Base-by-base conservation (phyloP, 2,797 vertebrate genomes). In the Aldrovandia affinis region DNA sequence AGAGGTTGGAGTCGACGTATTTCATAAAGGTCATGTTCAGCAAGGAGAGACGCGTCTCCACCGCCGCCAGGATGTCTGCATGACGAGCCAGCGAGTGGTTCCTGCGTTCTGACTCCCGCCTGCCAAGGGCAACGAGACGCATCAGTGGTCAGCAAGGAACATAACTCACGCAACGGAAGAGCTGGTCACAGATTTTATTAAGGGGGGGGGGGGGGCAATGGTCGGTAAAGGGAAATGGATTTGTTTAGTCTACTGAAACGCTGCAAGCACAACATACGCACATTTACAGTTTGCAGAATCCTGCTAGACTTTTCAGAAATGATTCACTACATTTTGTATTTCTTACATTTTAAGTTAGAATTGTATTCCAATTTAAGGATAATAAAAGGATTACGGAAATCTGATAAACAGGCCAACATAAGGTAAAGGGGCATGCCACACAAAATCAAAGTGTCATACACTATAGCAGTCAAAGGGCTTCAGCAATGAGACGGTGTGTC, bases 21-120 rank as follows among this genome's bases (percentile, higher is more conserved):
- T 99, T 99, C 98, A 99, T 99, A 94, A 99, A 99, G 85, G 98
- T 99, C 98, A 99, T 99, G 90, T 99, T 99, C 90, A 99, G 95
- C 85, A 99, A 93, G 14, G 98, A 99, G 0, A 99, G 96, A 36
- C 98, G 96, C 0, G 98, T 99, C 91, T 99, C 98, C 88, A 99
- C 98, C 0, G 98, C 98, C 80, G 98, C 98, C 44, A 99, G 95
- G 88, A 99, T 99, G 87, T 99, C 98, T 44, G 98, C 98, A 5
- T 99, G 98, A 55, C 98, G 98, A 79, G 98, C 98, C 92, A 99
- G 91, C 0, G 98, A 99, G 88, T 99, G 98, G 90, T 99, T 99
- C 89, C 98, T 97, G 84, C 98, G 96, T 89, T 99, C 98, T 0
- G 98, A 99, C 88, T 99, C 98, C 63, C 98, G 95, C 89, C 98